Evolutionary conservation across 1,140 invertebrate genomes (phyloP).

Genomic region (Camponotus floridanus): DNA sequence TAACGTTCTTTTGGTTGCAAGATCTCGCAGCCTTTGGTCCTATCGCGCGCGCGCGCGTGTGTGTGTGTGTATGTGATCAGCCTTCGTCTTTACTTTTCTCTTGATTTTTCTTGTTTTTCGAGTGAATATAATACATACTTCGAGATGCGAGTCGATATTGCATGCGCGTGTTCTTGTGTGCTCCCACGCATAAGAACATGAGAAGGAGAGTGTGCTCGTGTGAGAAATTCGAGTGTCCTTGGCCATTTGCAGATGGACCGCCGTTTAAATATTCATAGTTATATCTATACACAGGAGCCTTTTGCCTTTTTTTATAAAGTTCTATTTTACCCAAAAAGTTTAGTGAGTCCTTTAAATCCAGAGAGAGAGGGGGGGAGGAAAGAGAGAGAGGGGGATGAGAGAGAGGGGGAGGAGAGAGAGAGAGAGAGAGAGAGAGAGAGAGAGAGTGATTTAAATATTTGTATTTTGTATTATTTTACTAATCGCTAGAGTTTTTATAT

Average conservation of each 20-base stretch:
- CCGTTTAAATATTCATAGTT: slow-evolving; percentile 44
- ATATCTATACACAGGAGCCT: not conserved
- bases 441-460: too few relatives aligned
- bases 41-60: not conserved
- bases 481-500: too few relatives aligned
- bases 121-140: slow-evolving; percentile 45
- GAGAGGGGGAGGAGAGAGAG: too few relatives aligned
- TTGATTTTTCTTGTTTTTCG: not conserved
- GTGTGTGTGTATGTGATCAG: slow-evolving; percentile 12
- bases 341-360: not conserved
- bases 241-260: slow-evolving; percentile 2
- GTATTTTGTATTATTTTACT: too few relatives aligned
- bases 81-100: slow-evolving; percentile 35
- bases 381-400: too few relatives aligned
- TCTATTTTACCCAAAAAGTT: slow-evolving; percentile 27
- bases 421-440: too few relatives aligned
- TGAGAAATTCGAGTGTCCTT: slow-evolving; percentile 51
- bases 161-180: slow-evolving; percentile 35
- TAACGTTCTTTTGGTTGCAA: slow-evolving; percentile 26
- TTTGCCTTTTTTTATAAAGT: slow-evolving; percentile 13
- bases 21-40: slow-evolving; percentile 1
- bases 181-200: not conserved
- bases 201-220: slow-evolving; percentile 25
- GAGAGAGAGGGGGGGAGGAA: too few relatives aligned
- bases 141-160: slow-evolving; percentile 37